A percentile compares a stretch with the other conserved stretches of the same genome.
Evolutionary conservation across 2,888 invertebrate genomes (phyloP).

Genomic region (Plusia festucae): DNA sequence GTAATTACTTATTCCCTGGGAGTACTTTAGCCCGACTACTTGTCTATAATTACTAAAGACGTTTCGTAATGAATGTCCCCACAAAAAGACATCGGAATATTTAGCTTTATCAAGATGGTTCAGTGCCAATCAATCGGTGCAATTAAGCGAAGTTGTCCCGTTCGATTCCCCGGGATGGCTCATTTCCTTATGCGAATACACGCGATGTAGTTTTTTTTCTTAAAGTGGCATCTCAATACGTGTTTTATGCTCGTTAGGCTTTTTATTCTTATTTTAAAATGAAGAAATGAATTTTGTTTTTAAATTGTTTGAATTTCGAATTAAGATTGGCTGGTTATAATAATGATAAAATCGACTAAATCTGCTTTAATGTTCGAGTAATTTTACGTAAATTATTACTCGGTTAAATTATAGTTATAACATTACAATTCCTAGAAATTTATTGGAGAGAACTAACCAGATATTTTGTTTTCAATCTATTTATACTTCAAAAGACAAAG

Average conservation of each 20-base stretch:
- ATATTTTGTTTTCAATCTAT: neutral
- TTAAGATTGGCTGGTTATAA: constrained; percentile 10
- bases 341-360: constrained; percentile 24
- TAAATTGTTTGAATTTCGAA: constrained; percentile 5
- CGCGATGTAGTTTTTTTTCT: constrained; percentile 46
- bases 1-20: constrained; percentile 46
- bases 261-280: constrained; percentile 29
- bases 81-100: constrained; percentile 43
- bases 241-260: constrained; percentile 37
- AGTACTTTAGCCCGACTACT: constrained; percentile 16
- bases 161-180: constrained; percentile 56
- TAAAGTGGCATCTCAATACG: constrained; percentile 24
- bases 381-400: no score
- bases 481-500: neutral
- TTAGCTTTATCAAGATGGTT: constrained; percentile 53
- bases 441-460: neutral
- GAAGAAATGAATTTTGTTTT: constrained; percentile 16
- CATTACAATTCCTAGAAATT: no score
- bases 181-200: constrained; percentile 62
- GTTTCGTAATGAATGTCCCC: constrained; percentile 50
- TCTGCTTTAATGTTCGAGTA: neutral
- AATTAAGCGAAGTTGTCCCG: constrained; percentile 62
- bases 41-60: constrained; percentile 48
- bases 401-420: no score
- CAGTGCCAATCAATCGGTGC: constrained; percentile 65